Percentiles rank a stretch among this genome's conserved stretches.
These are phyloP conservation scores for Lordiphosa fenestrarum DNA, from an alignment of 2,888 invertebrate species.

Conservation along the genomic window DNA sequence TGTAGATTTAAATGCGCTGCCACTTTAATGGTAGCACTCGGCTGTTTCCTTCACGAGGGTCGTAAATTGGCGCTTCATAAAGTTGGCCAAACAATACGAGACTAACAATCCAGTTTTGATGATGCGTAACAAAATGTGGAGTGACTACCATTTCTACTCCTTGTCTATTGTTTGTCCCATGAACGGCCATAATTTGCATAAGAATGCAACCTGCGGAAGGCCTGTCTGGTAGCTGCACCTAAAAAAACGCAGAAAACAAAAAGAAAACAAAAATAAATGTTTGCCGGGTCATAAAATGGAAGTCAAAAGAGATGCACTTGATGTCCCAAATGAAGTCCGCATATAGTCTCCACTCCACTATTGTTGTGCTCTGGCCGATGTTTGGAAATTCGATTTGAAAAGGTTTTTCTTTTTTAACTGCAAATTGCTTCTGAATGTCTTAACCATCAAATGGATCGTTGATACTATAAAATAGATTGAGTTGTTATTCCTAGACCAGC, in stretches of 20 bases:
- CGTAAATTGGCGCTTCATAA: conserved; percentile 48
- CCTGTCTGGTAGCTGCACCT: conserved; percentile 48
- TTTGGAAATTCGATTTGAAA: conserved; percentile 31
- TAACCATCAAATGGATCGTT: conserved; percentile 20
- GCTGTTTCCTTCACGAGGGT: conserved; percentile 26
- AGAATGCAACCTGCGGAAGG: conserved; percentile 64
- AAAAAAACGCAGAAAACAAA: conserved; percentile 9
- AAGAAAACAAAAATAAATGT: conserved; percentile 42
- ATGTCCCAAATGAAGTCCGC: conserved; percentile 24
- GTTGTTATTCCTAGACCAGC: not conserved
- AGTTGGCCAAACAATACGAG: conserved; percentile 52
- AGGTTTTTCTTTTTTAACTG: conserved; percentile 54
- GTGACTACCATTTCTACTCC: conserved; percentile 19
- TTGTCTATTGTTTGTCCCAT: conserved; percentile 44
- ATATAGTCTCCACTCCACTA: conserved; percentile 12
- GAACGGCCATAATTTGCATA: conserved; percentile 52
- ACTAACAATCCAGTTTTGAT: conserved; percentile 48
- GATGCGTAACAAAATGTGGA: conserved; percentile 48
- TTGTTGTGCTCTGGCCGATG: conserved; percentile 30
- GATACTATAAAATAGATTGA: conserved; percentile 2
- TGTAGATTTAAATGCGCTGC: conserved; percentile 38
- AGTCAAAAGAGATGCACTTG: conserved; percentile 41
- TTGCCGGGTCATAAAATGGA: conserved; percentile 42
- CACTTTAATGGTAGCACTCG: conserved; percentile 40
- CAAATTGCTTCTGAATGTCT: conserved; percentile 64